Conservation (phyloP, 2,113 vertebrate genomes). For the Saccopteryx bilineata region DNA sequence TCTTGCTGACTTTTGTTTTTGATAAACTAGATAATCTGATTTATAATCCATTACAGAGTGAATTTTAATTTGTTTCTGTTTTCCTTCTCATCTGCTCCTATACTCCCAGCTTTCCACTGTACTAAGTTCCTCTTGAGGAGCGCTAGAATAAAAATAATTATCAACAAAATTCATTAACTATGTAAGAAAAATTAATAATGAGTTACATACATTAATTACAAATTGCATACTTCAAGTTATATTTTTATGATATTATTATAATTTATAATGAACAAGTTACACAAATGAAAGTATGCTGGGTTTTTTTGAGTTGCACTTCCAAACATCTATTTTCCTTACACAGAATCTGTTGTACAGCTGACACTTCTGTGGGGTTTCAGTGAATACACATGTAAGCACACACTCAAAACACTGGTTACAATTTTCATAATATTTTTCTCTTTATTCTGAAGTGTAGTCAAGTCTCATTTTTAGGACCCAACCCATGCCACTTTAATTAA, state of each 20-base stretch:
- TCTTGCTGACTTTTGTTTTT: neutral
- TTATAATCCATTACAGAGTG: neutral
- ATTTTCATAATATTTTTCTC: constrained; percentile 35
- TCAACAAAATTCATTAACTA: neutral
- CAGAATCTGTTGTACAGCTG: neutral
- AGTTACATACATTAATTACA: neutral
- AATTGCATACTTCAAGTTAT: neutral
- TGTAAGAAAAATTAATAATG: neutral
- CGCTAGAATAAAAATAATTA: neutral
- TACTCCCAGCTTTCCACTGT: neutral
- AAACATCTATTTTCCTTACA: neutral
- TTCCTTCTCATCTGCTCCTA: neutral
- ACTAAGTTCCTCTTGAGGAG: neutral
- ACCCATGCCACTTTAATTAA: neutral
- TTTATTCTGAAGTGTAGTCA: neutral
- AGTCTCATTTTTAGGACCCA: neutral
- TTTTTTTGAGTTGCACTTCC: neutral
- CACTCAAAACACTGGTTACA: neutral
- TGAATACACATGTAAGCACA: neutral
- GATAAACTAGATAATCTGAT: neutral
- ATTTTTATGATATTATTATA: neutral
- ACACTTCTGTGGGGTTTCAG: neutral
- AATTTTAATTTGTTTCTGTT: neutral
- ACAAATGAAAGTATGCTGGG: neutral
- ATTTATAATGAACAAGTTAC: neutral